Evolutionary conservation across 1,140 invertebrate species (phyloP), one percentile per base, ranked within the genome.

Genomic region (Choristoneura fumiferana): DNA sequence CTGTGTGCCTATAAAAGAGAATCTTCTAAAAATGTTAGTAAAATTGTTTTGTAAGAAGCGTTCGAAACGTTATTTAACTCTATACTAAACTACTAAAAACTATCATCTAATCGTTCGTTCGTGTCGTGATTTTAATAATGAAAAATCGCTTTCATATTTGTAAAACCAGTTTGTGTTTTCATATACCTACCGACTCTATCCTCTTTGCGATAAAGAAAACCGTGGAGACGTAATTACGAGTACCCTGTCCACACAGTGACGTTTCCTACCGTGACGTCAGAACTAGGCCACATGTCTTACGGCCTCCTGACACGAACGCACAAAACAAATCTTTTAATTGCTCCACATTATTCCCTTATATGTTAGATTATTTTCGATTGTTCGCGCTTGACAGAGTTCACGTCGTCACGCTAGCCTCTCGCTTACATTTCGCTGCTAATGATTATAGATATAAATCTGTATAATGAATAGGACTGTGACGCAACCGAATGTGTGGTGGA

Each of bases 251-350:
- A 29, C 40, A 10, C 43, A 33, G 29, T 49, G 18, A 12, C 43
- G n/a, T 18, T 49, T 49, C 43, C 43, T 10, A 36, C 13, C 53
- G 53, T 36, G 53, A 54, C 53, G 53, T 54, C 33, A 54, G 22
- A 54, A 36, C 8, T 54, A 54, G 53, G 53, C 33, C 53, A 54
- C 17, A 17, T 54, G 53, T 54, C 53, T 54, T 54, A 54, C 53
- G 53, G 53, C 53, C 12, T 15, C 17, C 13, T 4, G 36, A 1
- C 53, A 54, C 53, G 53, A 54, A 54, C 53, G 5, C 6, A 13
- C 29, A 1, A 54, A 54, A 17, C 33, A 54, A 54, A 54, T 54
- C 53, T 54, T 54, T 54, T 54, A 54, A 54, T 54, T 54, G 53
- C 53, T 35, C 36, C 36, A 35, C 36, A 54, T 54, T 54, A 37